Conservation (phyloP, 2,888 invertebrate genomes). For the Bruchidius siliquastri region DNA sequence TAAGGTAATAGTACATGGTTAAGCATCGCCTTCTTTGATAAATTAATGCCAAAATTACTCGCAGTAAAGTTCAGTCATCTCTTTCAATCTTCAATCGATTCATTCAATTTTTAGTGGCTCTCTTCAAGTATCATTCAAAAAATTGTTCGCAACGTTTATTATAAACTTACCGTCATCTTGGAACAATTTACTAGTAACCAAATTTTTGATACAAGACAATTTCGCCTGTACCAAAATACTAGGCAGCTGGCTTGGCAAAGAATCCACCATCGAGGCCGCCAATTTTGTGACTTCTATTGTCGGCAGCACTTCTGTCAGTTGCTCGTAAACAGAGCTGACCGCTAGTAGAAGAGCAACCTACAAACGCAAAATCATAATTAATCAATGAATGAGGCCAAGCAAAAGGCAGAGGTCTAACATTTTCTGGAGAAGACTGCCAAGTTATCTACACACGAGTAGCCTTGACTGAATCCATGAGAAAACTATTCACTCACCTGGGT, state of each 20-base stretch:
- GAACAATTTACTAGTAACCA: constrained; percentile 70
- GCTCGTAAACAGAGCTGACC: constrained; percentile 78
- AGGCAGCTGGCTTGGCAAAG: constrained; percentile 64
- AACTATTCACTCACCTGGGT: constrained; percentile 73
- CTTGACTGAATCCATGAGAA: too few species aligned
- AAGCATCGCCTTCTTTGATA: too few species aligned
- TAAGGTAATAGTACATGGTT: too few species aligned
- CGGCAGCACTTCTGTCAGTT: constrained; percentile 69
- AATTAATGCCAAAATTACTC: too few species aligned
- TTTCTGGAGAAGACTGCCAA: too few species aligned
- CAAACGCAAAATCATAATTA: constrained; percentile 2
- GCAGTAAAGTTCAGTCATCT: too few species aligned
- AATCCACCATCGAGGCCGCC: constrained; percentile 75
- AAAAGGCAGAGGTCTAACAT: too few species aligned
- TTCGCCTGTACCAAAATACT: constrained; percentile 71
- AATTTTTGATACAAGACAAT: constrained; percentile 75
- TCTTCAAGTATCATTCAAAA: neutral
- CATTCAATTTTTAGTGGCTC: too few species aligned
- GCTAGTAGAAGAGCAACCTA: constrained; percentile 78
- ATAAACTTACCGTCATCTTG: constrained; percentile 57
- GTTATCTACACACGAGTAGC: too few species aligned
- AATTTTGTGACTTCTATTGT: constrained; percentile 75
- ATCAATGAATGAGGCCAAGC: too few species aligned
- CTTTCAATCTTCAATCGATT: too few species aligned
- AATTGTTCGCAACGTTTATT: neutral